phyloP scores from a whole-genome alignment of 2,113 vertebrate genomes.

The Chaetops frenatus region DNA sequence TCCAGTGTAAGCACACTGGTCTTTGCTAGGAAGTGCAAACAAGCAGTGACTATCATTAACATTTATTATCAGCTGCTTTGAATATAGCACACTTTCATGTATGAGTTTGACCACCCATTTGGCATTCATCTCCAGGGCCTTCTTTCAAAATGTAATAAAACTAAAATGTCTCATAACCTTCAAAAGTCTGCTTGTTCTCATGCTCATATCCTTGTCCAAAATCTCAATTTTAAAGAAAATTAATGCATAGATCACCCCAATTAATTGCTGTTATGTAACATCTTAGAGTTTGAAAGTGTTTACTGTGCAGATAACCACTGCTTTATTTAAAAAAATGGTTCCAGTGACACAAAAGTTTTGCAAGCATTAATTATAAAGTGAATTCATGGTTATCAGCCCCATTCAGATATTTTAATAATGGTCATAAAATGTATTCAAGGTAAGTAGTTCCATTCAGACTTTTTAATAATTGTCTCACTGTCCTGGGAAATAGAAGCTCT shows the following conservation, averaged over 20 bases:
- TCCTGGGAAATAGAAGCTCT: not conserved
- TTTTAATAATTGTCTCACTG: not conserved
- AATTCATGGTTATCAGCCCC: not conserved
- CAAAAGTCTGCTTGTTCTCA: not conserved
- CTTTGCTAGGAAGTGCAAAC: not conserved
- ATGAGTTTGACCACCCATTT: not conserved
- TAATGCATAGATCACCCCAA: not conserved
- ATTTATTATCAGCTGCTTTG: constrained; percentile 7
- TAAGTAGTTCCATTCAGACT: not conserved
- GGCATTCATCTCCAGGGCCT: not conserved
- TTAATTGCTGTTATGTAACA: not conserved
- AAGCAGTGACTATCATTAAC: not conserved
- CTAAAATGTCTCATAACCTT: not conserved
- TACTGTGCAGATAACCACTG: not conserved
- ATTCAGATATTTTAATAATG: not conserved
- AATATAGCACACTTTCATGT: not conserved
- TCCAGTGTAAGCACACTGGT: not conserved
- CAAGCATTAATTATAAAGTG: not conserved
- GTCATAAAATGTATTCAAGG: not conserved
- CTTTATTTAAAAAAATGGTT: not conserved
- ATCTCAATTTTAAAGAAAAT: not conserved
- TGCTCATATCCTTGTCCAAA: not conserved
- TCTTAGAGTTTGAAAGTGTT: not conserved
- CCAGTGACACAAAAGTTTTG: not conserved
- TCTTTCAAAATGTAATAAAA: not conserved